Evolutionary conservation across 2,797 vertebrate genomes (phyloP).

Genomic region (Aythya fuligula): DNA sequence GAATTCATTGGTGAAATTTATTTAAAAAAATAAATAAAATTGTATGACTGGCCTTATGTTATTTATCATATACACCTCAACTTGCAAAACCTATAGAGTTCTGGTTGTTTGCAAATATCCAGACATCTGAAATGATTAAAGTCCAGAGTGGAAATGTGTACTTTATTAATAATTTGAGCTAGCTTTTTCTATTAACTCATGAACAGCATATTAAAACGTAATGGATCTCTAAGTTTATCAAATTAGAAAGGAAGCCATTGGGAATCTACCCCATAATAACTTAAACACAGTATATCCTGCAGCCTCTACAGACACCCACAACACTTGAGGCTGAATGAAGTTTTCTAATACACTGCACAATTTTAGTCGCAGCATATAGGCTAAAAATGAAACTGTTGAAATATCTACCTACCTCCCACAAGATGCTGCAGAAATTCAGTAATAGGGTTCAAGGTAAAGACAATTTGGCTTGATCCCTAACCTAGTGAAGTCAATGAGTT

Average conservation of each 20-base stretch:
- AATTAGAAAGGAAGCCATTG: not conserved
- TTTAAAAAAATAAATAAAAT: not conserved
- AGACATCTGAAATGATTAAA: not conserved
- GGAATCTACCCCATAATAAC: not conserved
- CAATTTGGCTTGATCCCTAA: not conserved
- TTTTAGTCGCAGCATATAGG: constrained; percentile 9
- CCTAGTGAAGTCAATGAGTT: not conserved
- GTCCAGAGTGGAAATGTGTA: not conserved
- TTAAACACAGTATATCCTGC: not conserved
- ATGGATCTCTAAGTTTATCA: not conserved
- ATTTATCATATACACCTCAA: not conserved
- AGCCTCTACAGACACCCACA: not conserved
- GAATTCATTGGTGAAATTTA: not conserved
- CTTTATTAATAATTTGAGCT: not conserved
- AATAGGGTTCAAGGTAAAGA: not conserved
- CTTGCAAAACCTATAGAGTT: not conserved
- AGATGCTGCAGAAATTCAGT: not conserved
- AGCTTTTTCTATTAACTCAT: not conserved
- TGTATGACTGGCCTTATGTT: not conserved
- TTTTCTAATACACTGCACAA: not conserved
- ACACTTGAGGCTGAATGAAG: not conserved
- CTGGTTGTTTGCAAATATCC: not conserved
- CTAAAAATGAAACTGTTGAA: constrained; percentile 42
- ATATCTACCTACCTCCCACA: not conserved
- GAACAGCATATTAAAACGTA: not conserved